Conservation (phyloP, 2,888 invertebrate genomes). For the Neuroscelio doddi region DNA sequence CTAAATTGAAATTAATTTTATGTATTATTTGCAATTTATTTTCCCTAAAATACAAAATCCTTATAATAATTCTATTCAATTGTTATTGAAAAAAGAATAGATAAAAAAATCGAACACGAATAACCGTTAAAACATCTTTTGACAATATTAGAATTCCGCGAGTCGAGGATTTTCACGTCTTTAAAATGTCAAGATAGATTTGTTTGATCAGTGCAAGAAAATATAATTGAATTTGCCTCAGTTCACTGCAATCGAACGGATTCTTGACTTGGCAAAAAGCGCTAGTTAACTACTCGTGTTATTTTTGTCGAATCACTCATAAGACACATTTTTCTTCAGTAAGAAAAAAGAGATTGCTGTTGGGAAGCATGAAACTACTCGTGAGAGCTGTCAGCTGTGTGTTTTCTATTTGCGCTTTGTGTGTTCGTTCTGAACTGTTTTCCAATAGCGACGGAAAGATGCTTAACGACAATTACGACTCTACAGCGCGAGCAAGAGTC, state of each 20-base stretch:
- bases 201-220: constrained; percentile 30
- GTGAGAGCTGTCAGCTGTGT: constrained; percentile 41
- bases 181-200: constrained; percentile 20
- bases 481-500: constrained; percentile 19
- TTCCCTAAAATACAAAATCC: no score
- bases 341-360: constrained; percentile 1
- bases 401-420: constrained; percentile 41
- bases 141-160: constrained; percentile 23
- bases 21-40: no score
- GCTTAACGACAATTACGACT: constrained; percentile 45
- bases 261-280: constrained; percentile 10
- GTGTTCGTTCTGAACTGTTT: constrained; percentile 36
- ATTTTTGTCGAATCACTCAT: constrained; percentile 14
- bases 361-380: constrained; percentile 40
- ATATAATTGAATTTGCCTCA: constrained; percentile 25
- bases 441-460: constrained; percentile 31
- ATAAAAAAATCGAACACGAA: not conserved
- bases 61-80: no score
- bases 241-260: constrained; percentile 6
- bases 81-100: no score
- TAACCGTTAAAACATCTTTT: constrained; percentile 14
- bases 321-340: constrained; percentile 16
- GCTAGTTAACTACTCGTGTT: constrained; percentile 6
- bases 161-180: constrained; percentile 28
- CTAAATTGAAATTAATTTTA: no score